Evolutionary conservation across 2,113 vertebrate genomes (phyloP).

Genomic region (Passer domesticus): DNA sequence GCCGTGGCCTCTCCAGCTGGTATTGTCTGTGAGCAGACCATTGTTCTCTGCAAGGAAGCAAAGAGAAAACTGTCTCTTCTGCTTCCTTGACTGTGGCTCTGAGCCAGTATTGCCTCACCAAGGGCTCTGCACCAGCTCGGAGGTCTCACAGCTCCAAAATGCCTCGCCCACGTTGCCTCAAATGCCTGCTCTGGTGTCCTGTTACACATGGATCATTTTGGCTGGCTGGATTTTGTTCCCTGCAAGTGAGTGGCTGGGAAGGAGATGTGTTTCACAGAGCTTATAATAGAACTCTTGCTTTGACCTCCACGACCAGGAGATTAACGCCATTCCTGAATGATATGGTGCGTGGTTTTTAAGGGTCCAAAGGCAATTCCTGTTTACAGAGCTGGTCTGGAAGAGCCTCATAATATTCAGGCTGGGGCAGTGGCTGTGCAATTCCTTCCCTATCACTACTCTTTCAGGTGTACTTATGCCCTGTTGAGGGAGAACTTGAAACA

Average conservation of each 20-base stretch:
- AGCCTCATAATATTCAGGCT: background rate
- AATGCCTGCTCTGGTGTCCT: background rate
- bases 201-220: background rate
- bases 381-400: slow-evolving; percentile 15
- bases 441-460: background rate
- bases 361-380: slow-evolving; percentile 36
- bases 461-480: background rate
- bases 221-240: background rate
- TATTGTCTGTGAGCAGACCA: background rate
- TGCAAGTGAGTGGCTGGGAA: slow-evolving; percentile 14
- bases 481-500: background rate
- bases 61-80: background rate
- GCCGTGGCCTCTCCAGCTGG: background rate
- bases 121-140: background rate
- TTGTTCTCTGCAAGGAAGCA: slow-evolving; percentile 26
- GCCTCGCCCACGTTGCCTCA: background rate
- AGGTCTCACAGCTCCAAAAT: background rate
- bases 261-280: slow-evolving; percentile 18
- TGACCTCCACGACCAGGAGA: background rate
- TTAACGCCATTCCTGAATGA: slow-evolving; percentile 40
- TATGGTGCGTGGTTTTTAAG: background rate
- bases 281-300: slow-evolving; percentile 55
- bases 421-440: background rate
- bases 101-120: background rate
- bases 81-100: background rate